A percentile compares a stretch with the other conserved stretches of the same genome.
phyloP scores from a whole-genome alignment of 2,888 invertebrate genomes.

The Callyntrura sp. region DNA sequence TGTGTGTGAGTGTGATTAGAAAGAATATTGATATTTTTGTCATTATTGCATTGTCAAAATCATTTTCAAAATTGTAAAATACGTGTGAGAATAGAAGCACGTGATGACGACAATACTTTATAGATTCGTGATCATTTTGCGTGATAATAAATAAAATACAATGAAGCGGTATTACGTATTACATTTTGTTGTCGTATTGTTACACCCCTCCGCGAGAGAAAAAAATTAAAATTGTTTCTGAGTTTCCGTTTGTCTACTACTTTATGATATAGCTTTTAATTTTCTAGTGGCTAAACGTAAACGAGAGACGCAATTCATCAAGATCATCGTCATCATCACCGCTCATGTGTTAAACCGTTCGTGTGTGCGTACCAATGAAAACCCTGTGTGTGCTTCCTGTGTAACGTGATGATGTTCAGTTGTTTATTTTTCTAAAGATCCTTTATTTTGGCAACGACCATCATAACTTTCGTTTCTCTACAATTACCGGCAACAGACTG shows the following conservation, averaged over 20 bases:
- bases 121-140: constrained; percentile 39
- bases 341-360: no score
- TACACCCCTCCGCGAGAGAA: background rate
- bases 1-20: no score
- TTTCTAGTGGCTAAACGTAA: background rate
- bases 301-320: background rate
- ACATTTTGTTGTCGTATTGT: background rate
- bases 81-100: constrained; percentile 54
- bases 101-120: constrained; percentile 46
- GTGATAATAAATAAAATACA: background rate
- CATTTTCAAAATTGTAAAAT: constrained; percentile 5
- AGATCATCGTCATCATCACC: no score
- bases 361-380: background rate
- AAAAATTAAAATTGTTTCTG: background rate
- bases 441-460: constrained; percentile 32
- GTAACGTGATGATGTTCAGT: constrained; percentile 7
- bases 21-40: background rate
- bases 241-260: background rate
- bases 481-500: background rate
- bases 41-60: background rate
- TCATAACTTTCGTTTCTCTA: constrained; percentile 22
- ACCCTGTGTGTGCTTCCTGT: no score
- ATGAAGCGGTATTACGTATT: background rate
- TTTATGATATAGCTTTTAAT: background rate
- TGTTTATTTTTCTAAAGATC: constrained; percentile 24